A percentile compares a stretch with the other conserved stretches of the same genome.
Conservation (phyloP, 2,113 vertebrate species). For the Clinocottus analis region DNA sequence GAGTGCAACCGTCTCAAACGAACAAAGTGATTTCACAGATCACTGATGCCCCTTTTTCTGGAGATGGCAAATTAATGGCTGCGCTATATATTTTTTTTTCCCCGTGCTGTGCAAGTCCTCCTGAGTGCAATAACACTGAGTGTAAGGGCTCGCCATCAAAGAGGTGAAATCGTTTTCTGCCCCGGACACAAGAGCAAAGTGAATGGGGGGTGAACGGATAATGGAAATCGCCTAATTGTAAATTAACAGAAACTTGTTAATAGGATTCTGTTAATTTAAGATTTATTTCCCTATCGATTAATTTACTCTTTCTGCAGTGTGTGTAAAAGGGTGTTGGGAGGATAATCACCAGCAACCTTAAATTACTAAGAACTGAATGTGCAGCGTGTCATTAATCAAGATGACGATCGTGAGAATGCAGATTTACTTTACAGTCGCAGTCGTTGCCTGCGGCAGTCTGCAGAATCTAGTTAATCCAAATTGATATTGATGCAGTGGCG, state of each 20-base stretch:
- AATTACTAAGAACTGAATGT: constrained; percentile 66
- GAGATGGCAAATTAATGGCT: constrained; percentile 86
- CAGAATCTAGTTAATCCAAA: constrained; percentile 46
- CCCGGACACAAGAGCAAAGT: constrained; percentile 62
- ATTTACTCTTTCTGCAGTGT: constrained; percentile 64
- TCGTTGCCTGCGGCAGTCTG: constrained; percentile 49
- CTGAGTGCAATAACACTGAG: constrained; percentile 76
- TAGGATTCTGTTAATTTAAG: constrained; percentile 79
- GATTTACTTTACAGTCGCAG: constrained; percentile 56
- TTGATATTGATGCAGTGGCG: constrained; percentile 52
- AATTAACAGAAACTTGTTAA: constrained; percentile 80
- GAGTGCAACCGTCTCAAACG: constrained; percentile 84
- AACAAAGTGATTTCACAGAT: constrained; percentile 89
- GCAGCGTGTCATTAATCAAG: constrained; percentile 71
- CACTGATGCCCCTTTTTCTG: constrained; percentile 84
- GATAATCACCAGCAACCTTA: constrained; percentile 70
- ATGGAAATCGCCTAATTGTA: constrained; percentile 79
- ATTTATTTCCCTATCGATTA: constrained; percentile 75
- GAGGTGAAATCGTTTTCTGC: constrained; percentile 70
- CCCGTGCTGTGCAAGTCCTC: constrained; percentile 71
- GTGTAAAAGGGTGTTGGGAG: constrained; percentile 65
- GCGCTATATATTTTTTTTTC: constrained; percentile 74
- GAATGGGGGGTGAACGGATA: constrained; percentile 64
- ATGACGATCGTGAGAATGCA: constrained; percentile 58
- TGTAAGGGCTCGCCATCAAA: constrained; percentile 68